Base-by-base conservation (phyloP, 2,888 invertebrate genomes). In the Mythimna pallens region DNA sequence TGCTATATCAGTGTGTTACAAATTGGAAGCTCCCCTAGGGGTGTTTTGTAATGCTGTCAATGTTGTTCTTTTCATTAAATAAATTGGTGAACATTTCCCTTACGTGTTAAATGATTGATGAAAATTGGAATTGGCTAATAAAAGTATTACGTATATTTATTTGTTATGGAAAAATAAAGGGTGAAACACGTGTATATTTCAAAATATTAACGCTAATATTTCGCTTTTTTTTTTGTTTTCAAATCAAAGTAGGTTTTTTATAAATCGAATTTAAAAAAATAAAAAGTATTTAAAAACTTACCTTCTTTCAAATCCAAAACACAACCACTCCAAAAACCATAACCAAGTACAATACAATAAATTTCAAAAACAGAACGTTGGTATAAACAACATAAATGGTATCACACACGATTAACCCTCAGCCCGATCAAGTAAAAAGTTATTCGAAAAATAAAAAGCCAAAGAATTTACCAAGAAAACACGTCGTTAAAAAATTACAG, bases 331-430 rank as follows among this genome's bases (percentile, higher is more conserved):
- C 40, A 36, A 55, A 47, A 69, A 61, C 34, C 77, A 84, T 71
- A 81, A 66, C 30, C 50, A 69, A 74, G 17, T 65, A 78, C 68
- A 80, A 68, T 65, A 61, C 30, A 43, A 61, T 47, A 43, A 67
- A 73, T 70, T 64, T 58, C 3, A 74, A 76, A 78, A 73, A 82
- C 47, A 54, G 34, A 79, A 78, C 67, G 40, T 43, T 64, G 71
- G 36, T 86, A 78, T 76, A 76, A 86, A 83, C 72, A 76, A 81
- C 75, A 50, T 57, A 58, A 69, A 79, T 70, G 58, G 63, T 66
- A 70, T 50, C 86, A 84, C 85, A 84, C 86, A 68, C 82, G 76
- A 72, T 81, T 63, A 75, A 70, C 64, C 55, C 58, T 66, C 25
- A 61, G 34, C 50, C 22, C 62, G 69, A 50, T 65, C 52, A 50